Conservation (phyloP, 1,140 invertebrate species). For the Lepidurus packardi region DNA sequence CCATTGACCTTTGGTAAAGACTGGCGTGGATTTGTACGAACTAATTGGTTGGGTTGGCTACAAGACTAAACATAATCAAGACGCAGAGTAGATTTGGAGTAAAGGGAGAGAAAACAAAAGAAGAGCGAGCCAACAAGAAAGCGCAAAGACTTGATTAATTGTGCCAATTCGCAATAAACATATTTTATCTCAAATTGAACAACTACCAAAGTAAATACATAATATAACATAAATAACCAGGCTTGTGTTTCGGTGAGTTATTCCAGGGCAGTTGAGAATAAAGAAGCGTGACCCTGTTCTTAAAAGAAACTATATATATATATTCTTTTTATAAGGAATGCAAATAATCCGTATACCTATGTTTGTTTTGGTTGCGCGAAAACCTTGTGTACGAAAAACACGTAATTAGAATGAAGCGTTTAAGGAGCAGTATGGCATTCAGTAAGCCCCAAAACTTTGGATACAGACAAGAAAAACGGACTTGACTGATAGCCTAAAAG, state of each 20-base stretch:
- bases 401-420: too few relatives aligned
- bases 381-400: too few relatives aligned
- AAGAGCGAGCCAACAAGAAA: not conserved
- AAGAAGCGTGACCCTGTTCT: not conserved
- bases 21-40: constrained; percentile 15
- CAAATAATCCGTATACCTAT: too few relatives aligned
- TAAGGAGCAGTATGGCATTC: too few relatives aligned
- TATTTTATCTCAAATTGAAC: not conserved
- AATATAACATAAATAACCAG: not conserved
- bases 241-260: too few relatives aligned
- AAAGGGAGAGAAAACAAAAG: not conserved
- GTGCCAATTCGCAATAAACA: constrained; percentile 21
- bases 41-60: constrained; percentile 9
- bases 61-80: not conserved
- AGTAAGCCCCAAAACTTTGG: too few relatives aligned
- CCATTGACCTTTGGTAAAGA: not conserved
- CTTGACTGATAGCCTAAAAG: too few relatives aligned
- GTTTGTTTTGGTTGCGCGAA: too few relatives aligned
- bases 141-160: not conserved
- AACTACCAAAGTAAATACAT: constrained; percentile 15
- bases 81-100: not conserved
- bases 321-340: too few relatives aligned
- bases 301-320: too few relatives aligned
- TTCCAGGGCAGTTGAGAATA: not conserved
- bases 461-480: too few relatives aligned